Base-by-base conservation (phyloP, 2,797 vertebrate genomes). In the Karalla daura region DNA sequence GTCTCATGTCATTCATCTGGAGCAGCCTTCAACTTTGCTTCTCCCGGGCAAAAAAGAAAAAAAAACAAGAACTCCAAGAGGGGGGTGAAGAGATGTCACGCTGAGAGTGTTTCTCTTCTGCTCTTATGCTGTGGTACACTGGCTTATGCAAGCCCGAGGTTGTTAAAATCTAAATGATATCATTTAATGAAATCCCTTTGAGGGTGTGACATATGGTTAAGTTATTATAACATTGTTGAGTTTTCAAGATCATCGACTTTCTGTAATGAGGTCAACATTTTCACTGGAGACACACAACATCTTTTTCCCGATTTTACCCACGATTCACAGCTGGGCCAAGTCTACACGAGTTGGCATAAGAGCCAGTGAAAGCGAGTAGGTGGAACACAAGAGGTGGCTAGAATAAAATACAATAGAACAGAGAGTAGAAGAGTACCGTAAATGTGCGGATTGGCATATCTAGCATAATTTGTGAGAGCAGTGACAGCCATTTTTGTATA, bases 1-100 rank as follows among this genome's bases (percentile, higher is more conserved):
- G 78, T 72, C 67, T 67, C 15, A 1, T 75, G 86, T 62, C 87
- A 83, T 75, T 90, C 68, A 76, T 65, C 68, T 27, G 32, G 45
- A 80, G 49, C 15, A 8, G 59, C 53, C 49, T 74, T 64, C 60
- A 41, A 32, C 23, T 33, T 33, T 13, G 37, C 41, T 72, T 54
- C 49, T 60, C 37, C 18, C 14, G 12, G 28, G 56, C 35, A 36
- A 27, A 25, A 37, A 50, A 65, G 18, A 18, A n/a, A 52, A 37
- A 28, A 58, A 63, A 14, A 23, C n/a, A 43, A 54, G 39, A 35
- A n/a, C 28, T 13, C 3, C 18, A 18, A 60, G 25, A 51, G 18
- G 3, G 5, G 46, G 28, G 37, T 56, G 27, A 15, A 15, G 11
- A 28, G 7, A 32, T 8, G 62, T 27, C 18, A 37, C 46, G 28